phyloP scores from a whole-genome alignment of 2,113 vertebrate genomes.

The Mustelus asterias region DNA sequence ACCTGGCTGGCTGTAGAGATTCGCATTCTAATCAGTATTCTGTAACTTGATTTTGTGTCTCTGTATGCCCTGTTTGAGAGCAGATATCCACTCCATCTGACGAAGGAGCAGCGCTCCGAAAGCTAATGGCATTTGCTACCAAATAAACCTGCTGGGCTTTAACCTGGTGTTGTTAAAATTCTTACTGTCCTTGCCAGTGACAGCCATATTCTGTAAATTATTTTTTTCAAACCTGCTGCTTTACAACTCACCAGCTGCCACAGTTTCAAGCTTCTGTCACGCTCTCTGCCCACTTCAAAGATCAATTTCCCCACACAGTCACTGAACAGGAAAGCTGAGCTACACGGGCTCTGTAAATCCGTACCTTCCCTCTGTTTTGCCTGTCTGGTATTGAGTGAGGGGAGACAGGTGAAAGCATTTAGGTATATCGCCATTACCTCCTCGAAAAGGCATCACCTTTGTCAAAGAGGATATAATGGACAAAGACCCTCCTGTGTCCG shows the following conservation, averaged over 20 bases:
- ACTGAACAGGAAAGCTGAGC: constrained; percentile 27
- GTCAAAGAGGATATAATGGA: constrained; percentile 38
- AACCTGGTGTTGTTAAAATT: too few species aligned
- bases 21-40: too few species aligned
- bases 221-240: background rate
- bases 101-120: too few species aligned
- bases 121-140: too few species aligned
- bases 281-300: constrained; percentile 10
- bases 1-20: too few species aligned
- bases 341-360: background rate
- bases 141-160: too few species aligned
- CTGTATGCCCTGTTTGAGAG: too few species aligned
- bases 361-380: constrained; percentile 34
- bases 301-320: constrained; percentile 35
- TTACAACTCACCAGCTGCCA: background rate
- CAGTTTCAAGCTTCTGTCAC: constrained; percentile 15
- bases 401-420: constrained; percentile 37
- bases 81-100: too few species aligned
- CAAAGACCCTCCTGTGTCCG: constrained; percentile 43
- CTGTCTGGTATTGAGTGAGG: background rate
- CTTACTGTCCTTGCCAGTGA: background rate
- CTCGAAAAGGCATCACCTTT: constrained; percentile 20
- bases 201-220: too few species aligned
- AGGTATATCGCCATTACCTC: constrained; percentile 39
- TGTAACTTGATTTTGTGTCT: too few species aligned